Evolutionary conservation across 1,140 invertebrate genomes (phyloP).

Genomic region (Pissodes strobi): DNA sequence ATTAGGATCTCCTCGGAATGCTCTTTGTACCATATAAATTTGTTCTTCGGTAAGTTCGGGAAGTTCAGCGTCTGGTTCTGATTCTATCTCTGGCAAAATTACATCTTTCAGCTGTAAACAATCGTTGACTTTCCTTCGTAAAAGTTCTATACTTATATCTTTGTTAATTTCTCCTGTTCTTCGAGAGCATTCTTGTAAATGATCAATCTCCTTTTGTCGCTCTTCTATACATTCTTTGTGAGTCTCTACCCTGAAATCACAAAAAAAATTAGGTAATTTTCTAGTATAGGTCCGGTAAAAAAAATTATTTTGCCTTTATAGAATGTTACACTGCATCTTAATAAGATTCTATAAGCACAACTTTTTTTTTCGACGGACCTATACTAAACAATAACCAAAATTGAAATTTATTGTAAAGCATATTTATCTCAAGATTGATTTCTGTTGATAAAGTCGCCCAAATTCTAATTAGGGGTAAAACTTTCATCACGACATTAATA

Average conservation of each 20-base stretch:
- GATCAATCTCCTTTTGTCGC: constrained; percentile 42
- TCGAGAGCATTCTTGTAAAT: constrained; percentile 30
- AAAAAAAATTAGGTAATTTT: too few species aligned
- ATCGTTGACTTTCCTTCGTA: constrained; percentile 45
- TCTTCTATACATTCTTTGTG: constrained; percentile 40
- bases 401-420: too few species aligned
- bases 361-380: too few species aligned
- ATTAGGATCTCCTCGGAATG: constrained; percentile 57
- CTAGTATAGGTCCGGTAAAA: too few species aligned
- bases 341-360: too few species aligned
- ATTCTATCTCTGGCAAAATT: constrained; percentile 47
- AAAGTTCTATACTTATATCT: constrained; percentile 43
- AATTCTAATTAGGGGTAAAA: too few species aligned
- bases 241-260: constrained; percentile 45
- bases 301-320: too few species aligned
- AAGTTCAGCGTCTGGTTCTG: constrained; percentile 56
- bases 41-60: constrained; percentile 61
- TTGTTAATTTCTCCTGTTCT: constrained; percentile 46
- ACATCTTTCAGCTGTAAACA: constrained; percentile 48
- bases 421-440: too few species aligned
- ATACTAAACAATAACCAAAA: too few species aligned
- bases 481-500: too few species aligned
- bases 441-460: too few species aligned
- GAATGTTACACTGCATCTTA: too few species aligned
- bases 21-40: constrained; percentile 57